Evolutionary conservation across 92 coral and sea anemone genomes (phyloP).

Genomic region (Palythoa heliodiscus): DNA sequence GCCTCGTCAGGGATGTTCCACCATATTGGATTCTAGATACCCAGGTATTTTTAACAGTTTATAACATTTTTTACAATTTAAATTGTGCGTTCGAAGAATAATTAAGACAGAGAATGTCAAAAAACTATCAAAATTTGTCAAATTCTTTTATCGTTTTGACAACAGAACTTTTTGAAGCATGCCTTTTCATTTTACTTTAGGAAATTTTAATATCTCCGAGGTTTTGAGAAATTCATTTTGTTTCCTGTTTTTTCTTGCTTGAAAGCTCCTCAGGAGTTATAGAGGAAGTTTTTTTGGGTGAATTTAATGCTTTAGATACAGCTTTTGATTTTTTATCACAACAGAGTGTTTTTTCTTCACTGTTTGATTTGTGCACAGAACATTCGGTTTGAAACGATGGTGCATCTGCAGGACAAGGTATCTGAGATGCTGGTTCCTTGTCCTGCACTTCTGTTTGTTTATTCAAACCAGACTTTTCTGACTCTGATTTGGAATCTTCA

Average conservation of each 20-base stretch:
- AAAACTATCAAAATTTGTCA: too few species aligned
- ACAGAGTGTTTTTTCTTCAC: neutral
- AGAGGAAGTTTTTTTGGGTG: neutral
- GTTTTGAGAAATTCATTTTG: neutral
- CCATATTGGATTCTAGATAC: too few species aligned
- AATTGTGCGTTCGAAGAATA: too few species aligned
- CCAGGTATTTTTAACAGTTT: too few species aligned
- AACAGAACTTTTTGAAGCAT: too few species aligned
- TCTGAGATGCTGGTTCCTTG: neutral
- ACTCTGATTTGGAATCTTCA: neutral
- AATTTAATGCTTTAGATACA: neutral
- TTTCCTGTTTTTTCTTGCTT: neutral
- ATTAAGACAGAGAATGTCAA: too few species aligned
- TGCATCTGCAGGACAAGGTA: neutral
- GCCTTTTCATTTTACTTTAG: too few species aligned
- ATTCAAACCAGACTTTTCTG: neutral
- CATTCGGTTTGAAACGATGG: neutral
- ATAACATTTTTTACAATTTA: too few species aligned
- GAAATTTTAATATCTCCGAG: too few species aligned
- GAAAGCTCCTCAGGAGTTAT: neutral
- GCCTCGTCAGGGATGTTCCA: too few species aligned
- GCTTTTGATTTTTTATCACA: neutral
- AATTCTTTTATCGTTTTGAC: too few species aligned
- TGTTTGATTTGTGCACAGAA: neutral
- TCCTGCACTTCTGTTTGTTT: constrained; percentile 5